These are phyloP conservation scores for Petrophora chlorosata DNA, from an alignment of 2,888 invertebrate genomes.

Conservation along the genomic window DNA sequence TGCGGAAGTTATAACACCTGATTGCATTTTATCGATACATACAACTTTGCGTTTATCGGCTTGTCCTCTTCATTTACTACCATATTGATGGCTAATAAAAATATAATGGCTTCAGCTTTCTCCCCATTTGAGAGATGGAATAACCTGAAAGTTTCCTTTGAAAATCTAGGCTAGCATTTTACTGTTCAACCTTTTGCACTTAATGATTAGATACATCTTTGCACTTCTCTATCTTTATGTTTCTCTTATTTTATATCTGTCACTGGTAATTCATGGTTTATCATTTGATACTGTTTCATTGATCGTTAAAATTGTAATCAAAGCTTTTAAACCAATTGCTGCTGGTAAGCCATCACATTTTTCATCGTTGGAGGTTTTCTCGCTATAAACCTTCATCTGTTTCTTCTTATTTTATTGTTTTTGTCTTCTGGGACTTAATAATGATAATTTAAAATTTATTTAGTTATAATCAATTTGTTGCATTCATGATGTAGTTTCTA, in stretches of 20 bases:
- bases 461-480: no score
- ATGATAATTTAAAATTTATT: no score
- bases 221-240: no score
- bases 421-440: no score
- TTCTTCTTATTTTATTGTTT: no score
- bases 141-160: slow-evolving; percentile 2
- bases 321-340: no score
- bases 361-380: no score
- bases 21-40: neutral
- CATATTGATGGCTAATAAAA: slow-evolving; percentile 6
- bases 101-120: slow-evolving; percentile 5
- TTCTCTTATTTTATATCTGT: no score
- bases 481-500: no score
- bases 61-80: neutral
- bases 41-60: neutral
- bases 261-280: neutral
- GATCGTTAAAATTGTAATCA: neutral
- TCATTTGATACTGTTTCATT: neutral
- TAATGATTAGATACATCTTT: no score
- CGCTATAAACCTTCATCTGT: no score
- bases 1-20: neutral
- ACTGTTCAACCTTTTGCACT: neutral
- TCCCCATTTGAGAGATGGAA: neutral
- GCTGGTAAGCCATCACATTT: no score
- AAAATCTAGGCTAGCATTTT: neutral